Evolutionary conservation across 2,888 invertebrate species (phyloP), one percentile per base, ranked within the genome.

Genomic region (Dynastes tityus): DNA sequence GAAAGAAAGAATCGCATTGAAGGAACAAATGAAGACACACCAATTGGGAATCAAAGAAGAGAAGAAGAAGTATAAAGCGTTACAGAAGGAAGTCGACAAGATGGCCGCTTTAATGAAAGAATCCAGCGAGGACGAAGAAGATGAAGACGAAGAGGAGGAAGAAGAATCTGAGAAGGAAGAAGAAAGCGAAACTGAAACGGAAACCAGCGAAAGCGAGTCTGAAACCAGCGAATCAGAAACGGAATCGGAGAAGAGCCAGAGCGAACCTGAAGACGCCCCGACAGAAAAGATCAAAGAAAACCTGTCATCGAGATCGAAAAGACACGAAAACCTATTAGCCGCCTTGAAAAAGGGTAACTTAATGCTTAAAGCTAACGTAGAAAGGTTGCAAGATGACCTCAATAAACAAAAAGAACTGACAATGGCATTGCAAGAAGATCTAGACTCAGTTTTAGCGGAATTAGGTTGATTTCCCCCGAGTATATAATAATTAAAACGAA

Each of bases 91-190:
- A 89, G 96, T 96, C 9, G 95, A 96, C 85, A 96, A 96, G 89
- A 97, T 97, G 96, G 96, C 96, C 0, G 94, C 94, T 16, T 91
- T 96, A 85, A 94, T 97, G 94, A 96, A 94, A 84, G 95, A 95
- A 84, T 93, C 92, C 1, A 94, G 93, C 0, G 93, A 94, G 49
- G 92, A 93, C n/a, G 92, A 93, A 67, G 90, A 90, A 13, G 90
- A 90, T 13, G 92, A 93, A 63, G 90, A 89, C 29, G 89, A 89
- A n/a, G 91, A 87, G 81, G 88, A 91, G 78, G 92, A 92, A 82
- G 91, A 91, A 79, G 92, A 92, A 83, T 90, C 89, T 53, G 89
- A 88, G 70, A 90, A 89, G 81, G 90, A 89, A 79, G 89, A 88
- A 79, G 89, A 88, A 37, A 87, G 89, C 51, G 88, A 88, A 51